Evolutionary conservation across 2,888 invertebrate genomes (phyloP).

Genomic region (Bedellia somnulentella): DNA sequence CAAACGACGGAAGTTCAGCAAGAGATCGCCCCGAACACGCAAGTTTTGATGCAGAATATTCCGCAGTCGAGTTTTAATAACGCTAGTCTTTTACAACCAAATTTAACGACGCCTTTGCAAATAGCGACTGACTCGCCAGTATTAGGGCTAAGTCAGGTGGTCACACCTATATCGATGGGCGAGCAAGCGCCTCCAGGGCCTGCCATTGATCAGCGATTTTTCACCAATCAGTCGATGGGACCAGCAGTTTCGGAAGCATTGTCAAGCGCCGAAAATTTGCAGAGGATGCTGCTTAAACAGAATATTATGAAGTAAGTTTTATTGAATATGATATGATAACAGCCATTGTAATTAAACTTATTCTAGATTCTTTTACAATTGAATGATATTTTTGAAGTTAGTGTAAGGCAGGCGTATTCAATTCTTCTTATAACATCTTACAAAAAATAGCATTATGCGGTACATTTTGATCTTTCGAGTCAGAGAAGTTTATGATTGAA

Average conservation of each 20-base stretch:
- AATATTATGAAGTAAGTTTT: slow-evolving; percentile 56
- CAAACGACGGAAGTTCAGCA: slow-evolving; percentile 2
- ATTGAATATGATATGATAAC: too few relatives aligned
- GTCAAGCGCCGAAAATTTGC: slow-evolving; percentile 45
- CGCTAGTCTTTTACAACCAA: slow-evolving; percentile 22
- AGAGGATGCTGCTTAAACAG: slow-evolving; percentile 52
- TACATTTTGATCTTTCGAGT: too few relatives aligned
- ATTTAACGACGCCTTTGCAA: slow-evolving; percentile 38
- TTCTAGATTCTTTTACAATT: too few relatives aligned
- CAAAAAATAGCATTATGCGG: too few relatives aligned
- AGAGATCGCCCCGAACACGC: slow-evolving; percentile 13
- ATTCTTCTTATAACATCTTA: too few relatives aligned
- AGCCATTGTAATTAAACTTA: background rate
- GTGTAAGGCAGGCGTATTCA: too few relatives aligned
- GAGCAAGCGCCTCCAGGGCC: slow-evolving; percentile 15
- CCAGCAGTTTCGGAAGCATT: slow-evolving; percentile 19
- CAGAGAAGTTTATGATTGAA: too few relatives aligned
- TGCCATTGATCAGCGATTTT: slow-evolving; percentile 17
- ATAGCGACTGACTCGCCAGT: slow-evolving; percentile 40
- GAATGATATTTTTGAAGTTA: too few relatives aligned
- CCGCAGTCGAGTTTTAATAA: slow-evolving; percentile 18
- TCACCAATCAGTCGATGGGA: slow-evolving; percentile 20
- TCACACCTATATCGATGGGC: slow-evolving; percentile 27
- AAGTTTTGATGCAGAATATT: too few relatives aligned
- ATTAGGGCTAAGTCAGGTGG: slow-evolving; percentile 35